These are phyloP conservation scores for Dermochelys coriacea DNA, from an alignment of 2,797 vertebrate genomes.

Conservation along the genomic window DNA sequence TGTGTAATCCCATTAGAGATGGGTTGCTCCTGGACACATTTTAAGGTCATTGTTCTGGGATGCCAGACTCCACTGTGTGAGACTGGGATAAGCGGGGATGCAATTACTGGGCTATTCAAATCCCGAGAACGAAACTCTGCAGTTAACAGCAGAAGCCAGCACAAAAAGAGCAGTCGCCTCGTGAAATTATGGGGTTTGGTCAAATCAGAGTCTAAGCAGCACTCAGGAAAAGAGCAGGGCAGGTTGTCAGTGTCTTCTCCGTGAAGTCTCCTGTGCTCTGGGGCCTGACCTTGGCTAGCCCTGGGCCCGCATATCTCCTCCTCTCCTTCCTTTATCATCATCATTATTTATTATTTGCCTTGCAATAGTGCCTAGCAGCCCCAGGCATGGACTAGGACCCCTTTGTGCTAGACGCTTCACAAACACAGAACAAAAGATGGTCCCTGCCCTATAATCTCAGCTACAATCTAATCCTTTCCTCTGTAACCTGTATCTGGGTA, in stretches of 20 bases:
- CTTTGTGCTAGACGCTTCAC: not conserved
- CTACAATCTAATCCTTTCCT: not conserved
- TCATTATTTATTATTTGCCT: not conserved
- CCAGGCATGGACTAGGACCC: not conserved
- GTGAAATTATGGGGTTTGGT: slow-evolving; percentile 62
- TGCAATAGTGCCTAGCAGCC: not conserved
- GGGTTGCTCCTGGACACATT: slow-evolving; percentile 68
- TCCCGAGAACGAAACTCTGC: slow-evolving; percentile 69
- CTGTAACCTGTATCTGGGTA: not conserved
- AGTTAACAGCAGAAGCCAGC: slow-evolving; percentile 60
- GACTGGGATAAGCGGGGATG: slow-evolving; percentile 68
- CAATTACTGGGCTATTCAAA: slow-evolving; percentile 78
- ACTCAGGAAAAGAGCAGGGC: slow-evolving; percentile 16
- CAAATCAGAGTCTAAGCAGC: slow-evolving; percentile 58
- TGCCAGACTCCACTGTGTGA: slow-evolving; percentile 61
- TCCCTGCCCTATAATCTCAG: not conserved
- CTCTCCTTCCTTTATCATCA: not conserved
- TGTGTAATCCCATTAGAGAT: slow-evolving; percentile 58
- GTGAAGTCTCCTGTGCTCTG: not conserved
- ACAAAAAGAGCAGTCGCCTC: slow-evolving; percentile 39
- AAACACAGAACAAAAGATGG: not conserved
- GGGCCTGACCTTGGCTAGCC: slow-evolving; percentile 2
- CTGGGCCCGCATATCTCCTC: not conserved
- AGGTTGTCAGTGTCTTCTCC: not conserved
- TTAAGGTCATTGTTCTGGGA: slow-evolving; percentile 77